Conservation (phyloP, 2,888 invertebrate genomes). For the Zhengitettix transpicula region DNA sequence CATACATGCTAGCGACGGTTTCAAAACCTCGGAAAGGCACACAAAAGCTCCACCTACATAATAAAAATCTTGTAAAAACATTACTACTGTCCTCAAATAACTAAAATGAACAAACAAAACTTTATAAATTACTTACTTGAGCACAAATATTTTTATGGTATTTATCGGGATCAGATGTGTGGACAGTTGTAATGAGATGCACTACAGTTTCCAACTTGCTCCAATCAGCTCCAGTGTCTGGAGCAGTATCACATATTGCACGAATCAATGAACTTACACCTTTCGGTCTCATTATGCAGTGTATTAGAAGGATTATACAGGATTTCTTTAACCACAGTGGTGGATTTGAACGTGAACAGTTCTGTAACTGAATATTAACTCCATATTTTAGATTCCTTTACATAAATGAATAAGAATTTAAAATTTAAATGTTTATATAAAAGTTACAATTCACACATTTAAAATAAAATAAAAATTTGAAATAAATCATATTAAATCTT, state of each 20-base stretch:
- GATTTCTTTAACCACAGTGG: conserved; percentile 46
- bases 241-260: conserved; percentile 43
- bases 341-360: conserved; percentile 16
- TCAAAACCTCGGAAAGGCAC: no score
- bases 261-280: conserved; percentile 46
- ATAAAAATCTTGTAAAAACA: no score
- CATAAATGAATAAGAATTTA: no score
- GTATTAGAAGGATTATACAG: conserved; percentile 41
- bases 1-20: no score
- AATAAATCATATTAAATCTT: no score
- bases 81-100: no score
- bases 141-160: conserved; percentile 30
- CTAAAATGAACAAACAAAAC: no score
- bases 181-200: conserved; percentile 39
- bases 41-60: no score
- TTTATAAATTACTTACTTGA: conserved; percentile 19
- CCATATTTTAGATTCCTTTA: not conserved
- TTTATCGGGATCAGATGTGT: conserved; percentile 26
- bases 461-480: no score
- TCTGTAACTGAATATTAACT: not conserved
- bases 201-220: conserved; percentile 47
- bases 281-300: conserved; percentile 37
- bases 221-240: conserved; percentile 46
- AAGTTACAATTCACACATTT: no score
- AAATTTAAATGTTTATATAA: no score